A percentile compares a stretch with the other conserved stretches of the same genome.
phyloP scores from a whole-genome alignment of 2,113 vertebrate genomes.

The Aptenodytes forsteri region DNA sequence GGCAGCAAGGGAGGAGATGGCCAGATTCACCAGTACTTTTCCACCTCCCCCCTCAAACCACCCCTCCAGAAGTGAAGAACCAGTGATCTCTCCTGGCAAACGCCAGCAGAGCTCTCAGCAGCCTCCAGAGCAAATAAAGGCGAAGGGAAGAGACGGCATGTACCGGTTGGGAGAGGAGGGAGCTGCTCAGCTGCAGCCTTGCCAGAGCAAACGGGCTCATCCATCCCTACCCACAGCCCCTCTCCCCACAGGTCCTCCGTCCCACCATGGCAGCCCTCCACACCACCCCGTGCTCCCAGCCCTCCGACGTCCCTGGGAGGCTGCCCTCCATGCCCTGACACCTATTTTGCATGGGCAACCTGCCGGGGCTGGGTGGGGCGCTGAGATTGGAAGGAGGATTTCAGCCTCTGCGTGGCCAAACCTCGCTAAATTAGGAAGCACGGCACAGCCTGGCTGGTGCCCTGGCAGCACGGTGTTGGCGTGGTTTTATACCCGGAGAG shows the following conservation, averaged over 20 bases:
- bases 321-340: not conserved
- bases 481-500: not conserved
- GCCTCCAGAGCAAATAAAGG: slow-evolving; percentile 70
- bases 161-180: not conserved
- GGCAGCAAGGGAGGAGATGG: not conserved
- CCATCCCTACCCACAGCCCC: not conserved
- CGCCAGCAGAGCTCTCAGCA: not conserved
- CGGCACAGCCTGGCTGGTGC: not conserved
- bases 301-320: not conserved
- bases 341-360: not conserved
- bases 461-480: not conserved
- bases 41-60: slow-evolving; percentile 22
- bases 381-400: not conserved
- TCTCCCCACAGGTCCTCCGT: no score
- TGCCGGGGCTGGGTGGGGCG: fast-evolving
- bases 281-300: not conserved
- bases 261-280: not conserved
- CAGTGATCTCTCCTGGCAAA: slow-evolving; percentile 61
- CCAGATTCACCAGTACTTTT: slow-evolving; percentile 73
- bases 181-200: not conserved
- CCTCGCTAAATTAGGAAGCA: not conserved
- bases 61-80: slow-evolving; percentile 18
- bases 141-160: slow-evolving; percentile 3
- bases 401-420: not conserved
- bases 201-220: not conserved